Evolutionary conservation across 2,888 invertebrate species (phyloP).

Genomic region (Noctua fimbriata): DNA sequence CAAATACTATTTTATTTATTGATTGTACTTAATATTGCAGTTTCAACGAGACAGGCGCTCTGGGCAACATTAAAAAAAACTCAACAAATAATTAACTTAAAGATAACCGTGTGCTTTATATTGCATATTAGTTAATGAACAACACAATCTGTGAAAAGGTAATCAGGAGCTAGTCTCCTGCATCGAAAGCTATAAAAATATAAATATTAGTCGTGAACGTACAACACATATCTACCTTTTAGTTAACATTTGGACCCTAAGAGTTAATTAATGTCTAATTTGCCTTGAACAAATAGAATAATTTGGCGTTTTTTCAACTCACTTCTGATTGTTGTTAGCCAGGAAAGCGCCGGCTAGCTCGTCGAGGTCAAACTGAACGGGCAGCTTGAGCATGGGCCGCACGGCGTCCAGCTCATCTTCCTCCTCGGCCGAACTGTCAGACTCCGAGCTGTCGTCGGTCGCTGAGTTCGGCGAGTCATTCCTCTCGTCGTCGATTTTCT

Average conservation of each 20-base stretch:
- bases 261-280: neutral
- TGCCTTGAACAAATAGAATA: neutral
- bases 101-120: neutral
- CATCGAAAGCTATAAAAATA: neutral
- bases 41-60: conserved; percentile 13
- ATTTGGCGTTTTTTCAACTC: conserved; percentile 63
- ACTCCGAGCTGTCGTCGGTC: conserved; percentile 88
- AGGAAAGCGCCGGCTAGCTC: conserved; percentile 94
- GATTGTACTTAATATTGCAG: conserved; percentile 3
- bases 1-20: neutral
- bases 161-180: neutral
- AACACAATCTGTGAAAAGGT: neutral
- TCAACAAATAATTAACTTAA: neutral
- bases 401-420: conserved; percentile 91
- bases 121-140: neutral
- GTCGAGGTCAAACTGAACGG: conserved; percentile 95
- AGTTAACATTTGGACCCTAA: neutral
- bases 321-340: conserved; percentile 93
- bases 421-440: conserved; percentile 91
- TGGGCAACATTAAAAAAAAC: neutral
- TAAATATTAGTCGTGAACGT: neutral
- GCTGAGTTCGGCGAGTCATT: conserved; percentile 79
- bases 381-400: conserved; percentile 92
- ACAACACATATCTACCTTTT: neutral
- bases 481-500: conserved; percentile 87